Conservation (phyloP, 2,113 vertebrate genomes). For the Phrynosoma platyrhinos region DNA sequence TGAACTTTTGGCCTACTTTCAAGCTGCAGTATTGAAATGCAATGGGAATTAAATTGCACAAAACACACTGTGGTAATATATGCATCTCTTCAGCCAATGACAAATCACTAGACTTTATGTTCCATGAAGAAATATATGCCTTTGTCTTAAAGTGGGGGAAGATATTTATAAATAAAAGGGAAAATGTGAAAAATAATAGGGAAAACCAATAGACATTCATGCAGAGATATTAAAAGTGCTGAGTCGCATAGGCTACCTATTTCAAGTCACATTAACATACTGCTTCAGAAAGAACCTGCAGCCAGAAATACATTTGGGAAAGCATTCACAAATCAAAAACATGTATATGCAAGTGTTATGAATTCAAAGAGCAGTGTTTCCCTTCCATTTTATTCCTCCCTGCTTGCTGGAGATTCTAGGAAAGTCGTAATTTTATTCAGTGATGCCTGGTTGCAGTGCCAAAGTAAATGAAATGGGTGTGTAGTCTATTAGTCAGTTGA, state of each 20-base stretch:
- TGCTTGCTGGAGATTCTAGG: conserved; percentile 23
- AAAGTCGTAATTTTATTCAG: conserved; percentile 29
- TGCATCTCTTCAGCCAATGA: conserved; percentile 14
- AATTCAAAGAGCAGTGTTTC: background rate
- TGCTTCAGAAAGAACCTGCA: conserved; percentile 13
- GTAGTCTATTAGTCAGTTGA: background rate
- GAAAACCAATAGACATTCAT: background rate
- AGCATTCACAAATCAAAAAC: conserved; percentile 32
- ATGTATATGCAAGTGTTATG: background rate
- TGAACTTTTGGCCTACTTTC: background rate
- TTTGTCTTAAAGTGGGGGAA: background rate
- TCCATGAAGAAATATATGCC: background rate
- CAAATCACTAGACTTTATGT: conserved; percentile 5
- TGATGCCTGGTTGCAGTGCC: background rate
- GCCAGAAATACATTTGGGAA: conserved; percentile 20
- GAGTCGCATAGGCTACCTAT: background rate
- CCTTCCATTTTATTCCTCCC: background rate
- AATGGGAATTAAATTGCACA: background rate
- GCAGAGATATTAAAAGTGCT: background rate
- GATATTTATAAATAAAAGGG: background rate
- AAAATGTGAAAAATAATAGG: background rate
- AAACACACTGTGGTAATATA: background rate
- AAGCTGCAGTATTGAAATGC: fast-evolving
- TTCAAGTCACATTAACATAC: background rate
- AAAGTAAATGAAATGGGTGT: conserved; percentile 1